These are phyloP conservation scores for Natrix natrix DNA, from an alignment of 2,797 vertebrate genomes.

Conservation along the genomic window DNA sequence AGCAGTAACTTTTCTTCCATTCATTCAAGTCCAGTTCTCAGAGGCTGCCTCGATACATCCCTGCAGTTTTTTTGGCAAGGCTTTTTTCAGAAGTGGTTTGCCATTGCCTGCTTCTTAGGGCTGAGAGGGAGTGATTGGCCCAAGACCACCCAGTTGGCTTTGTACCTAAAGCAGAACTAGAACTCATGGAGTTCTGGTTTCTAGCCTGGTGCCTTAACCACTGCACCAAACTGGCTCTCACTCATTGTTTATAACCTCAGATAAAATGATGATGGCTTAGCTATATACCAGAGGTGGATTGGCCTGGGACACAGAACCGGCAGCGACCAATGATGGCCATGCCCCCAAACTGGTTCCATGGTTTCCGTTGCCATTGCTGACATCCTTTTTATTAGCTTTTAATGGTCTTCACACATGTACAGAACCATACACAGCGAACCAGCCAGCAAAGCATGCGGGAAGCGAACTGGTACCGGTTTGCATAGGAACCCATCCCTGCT, in stretches of 20 bases:
- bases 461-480: no score
- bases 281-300: not conserved
- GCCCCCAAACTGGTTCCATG: no score
- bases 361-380: no score
- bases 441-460: no score
- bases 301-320: no score
- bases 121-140: not conserved
- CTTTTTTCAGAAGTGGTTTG: not conserved
- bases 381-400: no score
- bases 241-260: not conserved
- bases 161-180: not conserved
- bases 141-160: not conserved
- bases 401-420: no score
- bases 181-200: not conserved
- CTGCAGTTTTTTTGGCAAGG: not conserved
- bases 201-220: not conserved
- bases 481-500: not conserved
- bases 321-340: no score
- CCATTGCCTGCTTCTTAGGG: not conserved
- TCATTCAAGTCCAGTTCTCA: not conserved
- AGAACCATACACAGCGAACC: no score
- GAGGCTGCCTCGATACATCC: not conserved
- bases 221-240: not conserved
- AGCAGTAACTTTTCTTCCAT: not conserved
- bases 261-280: not conserved